Evolutionary conservation across 2,797 vertebrate genomes (phyloP), one percentile per base, ranked within the genome.

Genomic region (Chloroceryle inda): DNA sequence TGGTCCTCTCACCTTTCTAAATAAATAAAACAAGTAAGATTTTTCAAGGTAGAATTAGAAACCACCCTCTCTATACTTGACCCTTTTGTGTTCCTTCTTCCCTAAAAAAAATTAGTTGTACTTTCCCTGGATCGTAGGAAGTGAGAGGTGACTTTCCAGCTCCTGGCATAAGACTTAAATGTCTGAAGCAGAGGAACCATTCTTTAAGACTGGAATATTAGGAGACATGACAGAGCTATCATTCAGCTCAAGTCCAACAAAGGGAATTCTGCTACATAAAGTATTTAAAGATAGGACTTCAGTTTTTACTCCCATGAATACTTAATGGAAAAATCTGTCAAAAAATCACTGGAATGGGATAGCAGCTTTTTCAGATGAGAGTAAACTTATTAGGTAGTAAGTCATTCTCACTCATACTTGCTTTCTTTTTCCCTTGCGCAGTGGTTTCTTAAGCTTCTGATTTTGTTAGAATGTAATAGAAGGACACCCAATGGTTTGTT

Each of bases 101-200:
- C 33, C 23, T 59, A 71, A 83, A 18, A 91, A 56, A 61, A 40
- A 40, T 56, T 88, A 96, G 38, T 95, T 97, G 96, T 94, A 82
- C 40, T 96, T 96, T 94, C 55, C 59, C 72, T 89, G 75, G 75
- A 86, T 90, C 73, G 92, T 62, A 94, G 83, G 37, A 91, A 45
- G 77, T 94, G 76, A 96, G 83, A 93, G 88, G 77, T 63, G 86
- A 44, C 45, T 94, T 96, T 94, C 61, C 79, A 89, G 79, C 42
- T 96, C 78, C 82, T 95, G 37, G 13, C 4, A 47, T 3, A 42
- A 53, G 13, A 40, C 15, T 81, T 66, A 49, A 45, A 50, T 10
- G 62, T 31, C 47, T 77, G 81, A 92, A 72, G 44, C 5, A 81
- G n/a, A 89, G 23, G 18, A 87, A 52, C 2, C 11, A 79, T 73